A percentile compares a stretch with the other conserved stretches of the same genome.
Evolutionary conservation across 2,113 vertebrate species (phyloP).

Genomic region (Heterochromis multidens): DNA sequence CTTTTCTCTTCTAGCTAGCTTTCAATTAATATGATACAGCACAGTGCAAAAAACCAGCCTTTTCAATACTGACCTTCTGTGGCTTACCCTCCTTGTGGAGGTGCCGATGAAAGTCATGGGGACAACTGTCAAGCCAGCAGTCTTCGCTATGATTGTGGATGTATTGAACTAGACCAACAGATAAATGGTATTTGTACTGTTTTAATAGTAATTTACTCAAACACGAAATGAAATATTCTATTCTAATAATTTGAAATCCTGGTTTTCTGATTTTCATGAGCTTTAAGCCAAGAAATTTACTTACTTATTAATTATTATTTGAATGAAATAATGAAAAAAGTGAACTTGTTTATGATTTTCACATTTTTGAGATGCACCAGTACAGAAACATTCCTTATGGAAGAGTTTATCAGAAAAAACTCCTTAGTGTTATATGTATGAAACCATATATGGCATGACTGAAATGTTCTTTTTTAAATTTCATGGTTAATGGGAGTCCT

Average conservation of each 20-base stretch:
- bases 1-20: too few relatives aligned
- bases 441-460: constrained; percentile 14
- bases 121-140: background rate
- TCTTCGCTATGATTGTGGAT: background rate
- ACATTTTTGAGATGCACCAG: background rate
- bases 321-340: background rate
- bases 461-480: constrained; percentile 16
- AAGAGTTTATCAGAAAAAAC: constrained; percentile 15
- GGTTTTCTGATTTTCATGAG: background rate
- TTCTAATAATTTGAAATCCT: background rate
- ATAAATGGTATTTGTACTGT: background rate
- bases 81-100: background rate
- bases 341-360: background rate
- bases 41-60: background rate
- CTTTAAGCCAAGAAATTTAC: background rate
- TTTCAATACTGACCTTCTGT: background rate
- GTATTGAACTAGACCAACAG: background rate
- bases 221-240: background rate
- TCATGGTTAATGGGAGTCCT: constrained; percentile 15
- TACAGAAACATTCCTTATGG: background rate
- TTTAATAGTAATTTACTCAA: background rate
- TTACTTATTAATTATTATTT: too few relatives aligned
- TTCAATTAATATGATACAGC: background rate
- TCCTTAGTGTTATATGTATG: background rate
- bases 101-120: background rate